Percentiles rank a stretch among this genome's conserved stretches.
phyloP scores from a whole-genome alignment of 2,113 vertebrate species.

The Romanogobio albipinnatus region DNA sequence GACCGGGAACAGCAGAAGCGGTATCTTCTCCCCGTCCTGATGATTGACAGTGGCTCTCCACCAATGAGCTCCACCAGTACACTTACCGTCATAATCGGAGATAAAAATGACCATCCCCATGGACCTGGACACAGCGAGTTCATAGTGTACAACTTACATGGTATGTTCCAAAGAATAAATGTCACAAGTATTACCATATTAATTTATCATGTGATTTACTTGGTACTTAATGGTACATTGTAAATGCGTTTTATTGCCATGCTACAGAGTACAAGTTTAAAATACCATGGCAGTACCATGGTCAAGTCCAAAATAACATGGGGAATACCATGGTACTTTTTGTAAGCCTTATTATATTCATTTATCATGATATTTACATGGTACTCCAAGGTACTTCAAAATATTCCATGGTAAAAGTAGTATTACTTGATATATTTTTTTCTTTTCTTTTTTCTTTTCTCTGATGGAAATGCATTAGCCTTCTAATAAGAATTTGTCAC shows the following conservation, averaged over 20 bases:
- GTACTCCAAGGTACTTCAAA: no score
- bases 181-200: not conserved
- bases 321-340: no score
- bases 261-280: not conserved
- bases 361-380: no score
- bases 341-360: no score
- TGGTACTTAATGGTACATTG: not conserved
- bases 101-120: constrained; percentile 88
- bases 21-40: constrained; percentile 82
- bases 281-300: no score
- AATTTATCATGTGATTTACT: not conserved
- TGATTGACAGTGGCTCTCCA: constrained; percentile 84
- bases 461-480: constrained; percentile 68
- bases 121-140: constrained; percentile 82
- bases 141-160: constrained; percentile 84
- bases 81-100: constrained; percentile 81
- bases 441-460: constrained; percentile 60
- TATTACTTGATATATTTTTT: constrained; percentile 68
- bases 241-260: not conserved
- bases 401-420: not conserved
- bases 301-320: no score
- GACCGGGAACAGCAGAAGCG: constrained; percentile 84
- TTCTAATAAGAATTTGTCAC: constrained; percentile 67
- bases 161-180: constrained; percentile 64
- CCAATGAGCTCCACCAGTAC: constrained; percentile 86